These are phyloP conservation scores for Allolobophora icterica DNA, from an alignment of 2,888 invertebrate species.

Conservation along the genomic window DNA sequence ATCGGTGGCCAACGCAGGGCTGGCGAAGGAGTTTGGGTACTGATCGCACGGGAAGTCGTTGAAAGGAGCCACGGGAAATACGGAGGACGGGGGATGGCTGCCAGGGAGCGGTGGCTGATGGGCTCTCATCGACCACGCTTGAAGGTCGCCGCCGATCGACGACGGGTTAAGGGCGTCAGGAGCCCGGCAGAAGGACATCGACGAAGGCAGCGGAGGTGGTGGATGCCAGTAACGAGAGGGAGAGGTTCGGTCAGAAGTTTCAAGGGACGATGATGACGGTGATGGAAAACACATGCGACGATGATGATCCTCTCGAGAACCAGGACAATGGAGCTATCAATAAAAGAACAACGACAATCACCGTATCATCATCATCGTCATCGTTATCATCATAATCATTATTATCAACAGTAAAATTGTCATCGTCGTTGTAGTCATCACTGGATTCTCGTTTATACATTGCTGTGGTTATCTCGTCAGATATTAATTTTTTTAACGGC, in stretches of 20 bases:
- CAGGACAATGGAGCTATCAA: neutral
- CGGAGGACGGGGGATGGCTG: neutral
- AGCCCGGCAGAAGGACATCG: neutral
- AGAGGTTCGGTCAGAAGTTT: neutral
- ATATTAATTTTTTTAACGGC: no score
- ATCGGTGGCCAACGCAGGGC: neutral
- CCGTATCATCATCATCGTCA: no score
- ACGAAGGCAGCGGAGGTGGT: neutral
- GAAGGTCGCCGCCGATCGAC: neutral
- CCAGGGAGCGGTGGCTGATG: neutral
- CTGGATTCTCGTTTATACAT: no score
- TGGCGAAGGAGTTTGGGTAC: neutral
- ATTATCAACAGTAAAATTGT: neutral
- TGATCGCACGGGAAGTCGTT: neutral
- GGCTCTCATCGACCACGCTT: neutral
- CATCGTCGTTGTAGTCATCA: neutral
- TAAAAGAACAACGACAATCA: neutral
- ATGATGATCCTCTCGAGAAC: constrained; percentile 20
- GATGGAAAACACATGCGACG: neutral
- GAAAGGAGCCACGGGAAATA: neutral
- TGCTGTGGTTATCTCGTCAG: no score
- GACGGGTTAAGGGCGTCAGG: neutral
- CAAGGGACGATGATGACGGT: neutral
- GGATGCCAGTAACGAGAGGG: neutral
- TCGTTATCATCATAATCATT: no score